Base-by-base conservation (phyloP, 2,888 invertebrate species). In the Sarcophaga rosellei region DNA sequence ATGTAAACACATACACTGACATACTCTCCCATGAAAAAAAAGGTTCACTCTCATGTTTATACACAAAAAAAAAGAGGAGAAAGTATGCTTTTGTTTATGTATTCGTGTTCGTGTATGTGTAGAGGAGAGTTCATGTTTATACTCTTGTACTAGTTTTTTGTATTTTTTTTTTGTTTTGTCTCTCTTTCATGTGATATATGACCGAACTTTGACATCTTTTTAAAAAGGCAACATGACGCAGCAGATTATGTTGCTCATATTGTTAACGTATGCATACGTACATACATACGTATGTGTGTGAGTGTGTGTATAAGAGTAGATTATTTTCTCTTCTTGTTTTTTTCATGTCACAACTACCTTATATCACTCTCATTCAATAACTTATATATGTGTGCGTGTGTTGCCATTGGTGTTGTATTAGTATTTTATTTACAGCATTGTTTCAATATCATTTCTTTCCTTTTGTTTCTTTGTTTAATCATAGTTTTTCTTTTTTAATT, bases 201-300 rank as follows among this genome's bases (percentile, higher is more conserved):
- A 85, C 86, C 87, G 80, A 88, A 86, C 87, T 88, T 88, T 88
- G 88, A 88, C 88, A 88, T 88, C 81, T 86, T 88, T 87, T 85
- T 77, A 85, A 87, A 86, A 86, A 88, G 82, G 81, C 78, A 84
- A 86, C 86, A 87, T 84, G 84, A 84, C 78, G 81, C 84, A 78
- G 86, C 87, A 88, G 87, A 86, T 88, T 87, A 85, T 84, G 65
- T 87, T 88, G 74, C 81, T 70, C 73, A 35, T 62, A 35, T 45
- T 82, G 66, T 35, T 8, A 35, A 35, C 35, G 1, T 35, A 10
- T 35, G 10, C 35, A 35, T 35, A 2, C n/a, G n/a, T 35, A 2
- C 35, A 35, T 0, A 35, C 35, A 8, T 2, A 35, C 2, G 2
- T 10, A 2, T 10, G 4, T 62, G 17, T 15, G 20, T 68, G 23